Evolutionary conservation across 2,797 vertebrate genomes (phyloP).

Genomic region (Macrochelys suwanniensis): DNA sequence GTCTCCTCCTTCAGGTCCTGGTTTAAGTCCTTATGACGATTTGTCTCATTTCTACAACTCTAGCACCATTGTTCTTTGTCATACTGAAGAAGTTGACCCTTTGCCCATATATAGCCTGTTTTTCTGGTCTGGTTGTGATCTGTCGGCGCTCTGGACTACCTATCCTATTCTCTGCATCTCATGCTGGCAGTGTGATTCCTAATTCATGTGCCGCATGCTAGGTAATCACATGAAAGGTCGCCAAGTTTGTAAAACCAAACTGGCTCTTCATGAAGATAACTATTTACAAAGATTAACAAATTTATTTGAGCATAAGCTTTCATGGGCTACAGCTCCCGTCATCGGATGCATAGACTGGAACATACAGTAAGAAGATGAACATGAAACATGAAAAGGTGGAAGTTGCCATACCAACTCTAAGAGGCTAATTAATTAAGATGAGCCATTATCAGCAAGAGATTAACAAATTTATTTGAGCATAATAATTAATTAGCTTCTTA

Average conservation of each 20-base stretch:
- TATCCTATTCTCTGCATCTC: not conserved
- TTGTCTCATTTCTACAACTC: not conserved
- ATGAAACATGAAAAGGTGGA: no score
- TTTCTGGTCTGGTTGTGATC: not conserved
- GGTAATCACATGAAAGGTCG: not conserved
- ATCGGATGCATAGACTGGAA: no score
- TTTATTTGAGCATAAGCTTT: no score
- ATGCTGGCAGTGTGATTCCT: not conserved
- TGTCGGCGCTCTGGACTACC: not conserved
- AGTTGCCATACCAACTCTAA: no score
- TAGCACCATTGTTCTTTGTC: not conserved
- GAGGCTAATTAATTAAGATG: no score
- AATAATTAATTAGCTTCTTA: no score
- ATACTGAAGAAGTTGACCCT: not conserved
- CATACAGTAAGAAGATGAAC: no score
- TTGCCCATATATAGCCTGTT: not conserved
- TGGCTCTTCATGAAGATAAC: not conserved
- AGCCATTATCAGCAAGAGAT: no score
- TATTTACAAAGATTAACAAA: no score
- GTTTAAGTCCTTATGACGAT: not conserved
- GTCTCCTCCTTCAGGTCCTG: no score
- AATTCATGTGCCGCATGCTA: not conserved
- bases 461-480: no score
- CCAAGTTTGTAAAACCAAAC: constrained; percentile 51
- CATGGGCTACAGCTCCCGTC: no score